phyloP scores from a whole-genome alignment of 1,140 invertebrate species.

The Bombyx mandarina region DNA sequence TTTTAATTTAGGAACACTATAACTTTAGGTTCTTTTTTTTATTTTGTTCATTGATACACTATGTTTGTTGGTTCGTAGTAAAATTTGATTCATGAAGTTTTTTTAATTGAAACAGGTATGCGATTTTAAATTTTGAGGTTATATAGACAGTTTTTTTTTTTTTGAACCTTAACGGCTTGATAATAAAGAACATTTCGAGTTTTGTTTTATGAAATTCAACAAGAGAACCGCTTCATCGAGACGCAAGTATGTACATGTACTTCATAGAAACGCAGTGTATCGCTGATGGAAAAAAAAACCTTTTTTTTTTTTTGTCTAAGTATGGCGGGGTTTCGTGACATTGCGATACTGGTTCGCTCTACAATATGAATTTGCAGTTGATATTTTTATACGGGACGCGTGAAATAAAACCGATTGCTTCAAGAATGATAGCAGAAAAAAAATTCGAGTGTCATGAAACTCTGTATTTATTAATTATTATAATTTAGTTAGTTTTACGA shows the following conservation, averaged over 20 bases:
- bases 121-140: too few species aligned
- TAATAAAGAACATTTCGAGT: too few species aligned
- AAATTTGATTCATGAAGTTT: background rate
- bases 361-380: background rate
- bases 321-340: slow-evolving; percentile 12
- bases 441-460: slow-evolving; percentile 4
- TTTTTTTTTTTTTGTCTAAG: slow-evolving; percentile 11
- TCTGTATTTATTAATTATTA: background rate
- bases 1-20: background rate
- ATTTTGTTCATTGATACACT: slow-evolving; percentile 47
- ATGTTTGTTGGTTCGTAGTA: slow-evolving; percentile 9
- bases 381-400: slow-evolving; percentile 17
- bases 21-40: slow-evolving; percentile 2
- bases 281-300: background rate
- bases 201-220: too few species aligned
- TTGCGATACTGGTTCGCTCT: background rate
- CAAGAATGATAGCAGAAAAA: slow-evolving; percentile 6
- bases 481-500: background rate
- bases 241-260: too few species aligned
- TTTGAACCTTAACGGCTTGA: too few species aligned
- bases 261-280: too few species aligned
- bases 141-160: too few species aligned
- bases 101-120: too few species aligned
- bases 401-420: slow-evolving; percentile 8
- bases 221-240: too few species aligned